Percentiles rank a stretch among this genome's conserved stretches.
Conservation (phyloP, 2,888 invertebrate species). For the Artemia sinica region DNA sequence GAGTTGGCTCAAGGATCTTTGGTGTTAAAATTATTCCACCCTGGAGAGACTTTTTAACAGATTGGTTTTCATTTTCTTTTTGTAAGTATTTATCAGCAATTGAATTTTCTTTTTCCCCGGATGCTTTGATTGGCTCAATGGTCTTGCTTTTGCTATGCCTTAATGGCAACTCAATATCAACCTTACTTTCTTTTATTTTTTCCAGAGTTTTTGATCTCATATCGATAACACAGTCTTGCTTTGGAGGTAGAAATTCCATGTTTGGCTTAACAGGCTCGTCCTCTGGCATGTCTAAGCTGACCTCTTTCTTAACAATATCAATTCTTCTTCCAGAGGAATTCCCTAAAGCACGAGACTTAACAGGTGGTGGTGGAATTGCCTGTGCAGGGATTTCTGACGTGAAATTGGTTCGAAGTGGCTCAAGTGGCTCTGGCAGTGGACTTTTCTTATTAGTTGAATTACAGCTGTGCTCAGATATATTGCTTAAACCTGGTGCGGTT, state of each 20-base stretch:
- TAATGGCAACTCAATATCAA: not conserved
- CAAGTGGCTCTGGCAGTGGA: not conserved
- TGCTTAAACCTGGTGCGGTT: not conserved
- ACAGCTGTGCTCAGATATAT: not conserved
- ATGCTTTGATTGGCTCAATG: not conserved
- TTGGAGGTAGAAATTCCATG: not conserved
- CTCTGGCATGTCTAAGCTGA: not conserved
- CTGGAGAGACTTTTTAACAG: too few relatives aligned
- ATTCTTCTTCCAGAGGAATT: not conserved
- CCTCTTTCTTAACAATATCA: not conserved
- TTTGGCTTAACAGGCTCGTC: not conserved
- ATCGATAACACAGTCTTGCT: not conserved
- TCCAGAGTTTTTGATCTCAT: not conserved
- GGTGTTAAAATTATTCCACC: too few relatives aligned
- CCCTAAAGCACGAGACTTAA: not conserved
- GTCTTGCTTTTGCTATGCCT: not conserved
- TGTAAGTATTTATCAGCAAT: too few relatives aligned
- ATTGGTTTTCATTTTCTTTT: too few relatives aligned
- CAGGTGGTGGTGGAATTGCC: not conserved
- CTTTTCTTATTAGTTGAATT: too few relatives aligned
- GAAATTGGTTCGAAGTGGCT: slow-evolving; percentile 1
- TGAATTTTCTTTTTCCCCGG: too few relatives aligned
- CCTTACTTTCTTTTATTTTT: slow-evolving; percentile 1
- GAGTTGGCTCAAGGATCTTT: too few relatives aligned
- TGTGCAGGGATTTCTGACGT: not conserved